phyloP scores from a whole-genome alignment of 2,888 invertebrate genomes.

The Cantharis lateralis region DNA sequence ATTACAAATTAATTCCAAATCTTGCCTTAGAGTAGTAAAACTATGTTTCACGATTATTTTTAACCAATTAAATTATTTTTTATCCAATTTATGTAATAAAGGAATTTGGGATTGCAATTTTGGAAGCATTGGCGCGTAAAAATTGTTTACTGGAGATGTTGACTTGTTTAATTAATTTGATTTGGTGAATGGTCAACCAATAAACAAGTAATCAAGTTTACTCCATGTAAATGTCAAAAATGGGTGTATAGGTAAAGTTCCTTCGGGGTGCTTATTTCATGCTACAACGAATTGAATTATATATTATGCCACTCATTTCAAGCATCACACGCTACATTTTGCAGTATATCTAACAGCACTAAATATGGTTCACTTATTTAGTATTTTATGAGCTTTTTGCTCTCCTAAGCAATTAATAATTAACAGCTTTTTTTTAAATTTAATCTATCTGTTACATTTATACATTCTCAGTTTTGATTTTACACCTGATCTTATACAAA shows the following conservation, averaged over 20 bases:
- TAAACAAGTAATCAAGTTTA: constrained; percentile 31
- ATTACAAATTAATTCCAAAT: constrained; percentile 28
- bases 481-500: not conserved
- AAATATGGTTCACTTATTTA: constrained; percentile 5
- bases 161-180: not conserved
- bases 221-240: constrained; percentile 25
- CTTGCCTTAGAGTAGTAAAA: constrained; percentile 8
- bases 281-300: constrained; percentile 28
- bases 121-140: not conserved
- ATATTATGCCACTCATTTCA: constrained; percentile 26
- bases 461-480: not conserved
- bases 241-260: constrained; percentile 26
- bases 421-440: not conserved
- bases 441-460: not conserved
- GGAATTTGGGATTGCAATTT: not conserved
- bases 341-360: constrained; percentile 10
- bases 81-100: not conserved
- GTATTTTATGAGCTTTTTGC: not conserved
- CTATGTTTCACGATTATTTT: not conserved
- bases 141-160: not conserved
- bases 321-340: constrained; percentile 25
- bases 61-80: not conserved
- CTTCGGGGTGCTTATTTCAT: constrained; percentile 27
- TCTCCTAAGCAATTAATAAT: not conserved
- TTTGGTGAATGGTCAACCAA: constrained; percentile 14